Evolutionary conservation across 1,140 invertebrate species (phyloP), one percentile per base, ranked within the genome.

Genomic region (Pseudomyrmex pallidus): DNA sequence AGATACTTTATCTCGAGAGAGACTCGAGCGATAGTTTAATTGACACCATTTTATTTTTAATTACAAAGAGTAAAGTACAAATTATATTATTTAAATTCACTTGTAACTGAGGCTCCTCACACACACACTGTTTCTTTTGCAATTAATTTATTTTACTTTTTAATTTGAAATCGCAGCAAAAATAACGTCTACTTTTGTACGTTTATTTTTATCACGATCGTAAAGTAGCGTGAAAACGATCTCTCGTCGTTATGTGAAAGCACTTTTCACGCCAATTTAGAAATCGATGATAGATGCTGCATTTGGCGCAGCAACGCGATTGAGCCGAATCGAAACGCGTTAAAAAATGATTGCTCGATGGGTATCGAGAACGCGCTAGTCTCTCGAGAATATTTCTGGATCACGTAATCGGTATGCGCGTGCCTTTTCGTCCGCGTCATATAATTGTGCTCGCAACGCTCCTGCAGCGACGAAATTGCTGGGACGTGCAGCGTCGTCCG

Each of bases 401-500:
- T 68, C 52, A 44, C 52, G 13, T 70, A 78, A 78, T 78, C 76
- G 54, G 54, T 66, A 70, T 25, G 64, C 64, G 35, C 63, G 44
- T 48, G 35, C 35, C 68, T 59, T 61, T 72, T 46, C 54, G 54
- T 59, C 54, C 54, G 22, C 66, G 56, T 72, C 56, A 72, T 70
- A 80, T 80, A 80, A 80, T 80, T 80, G 66, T 46, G 4, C 44
- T 50, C 35, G 76, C 66, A 25, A 50, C 66, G 54, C 52, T 64
- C 46, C 13, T 63, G 59, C 46, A 63, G 7, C 73, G 46, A 74
- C 73, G 66, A 46, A 80, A 80, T 80, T 80, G 74, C 74, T 25
- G 61, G 48, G 74, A 76, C 74, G 74, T 76, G 76, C 66, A 72
- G 22, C 76, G 64, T 9, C 66, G 44, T 61, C 44, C 76, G 22